Conservation (phyloP, 2,113 vertebrate species). For the Cynoglossus semilaevis region DNA sequence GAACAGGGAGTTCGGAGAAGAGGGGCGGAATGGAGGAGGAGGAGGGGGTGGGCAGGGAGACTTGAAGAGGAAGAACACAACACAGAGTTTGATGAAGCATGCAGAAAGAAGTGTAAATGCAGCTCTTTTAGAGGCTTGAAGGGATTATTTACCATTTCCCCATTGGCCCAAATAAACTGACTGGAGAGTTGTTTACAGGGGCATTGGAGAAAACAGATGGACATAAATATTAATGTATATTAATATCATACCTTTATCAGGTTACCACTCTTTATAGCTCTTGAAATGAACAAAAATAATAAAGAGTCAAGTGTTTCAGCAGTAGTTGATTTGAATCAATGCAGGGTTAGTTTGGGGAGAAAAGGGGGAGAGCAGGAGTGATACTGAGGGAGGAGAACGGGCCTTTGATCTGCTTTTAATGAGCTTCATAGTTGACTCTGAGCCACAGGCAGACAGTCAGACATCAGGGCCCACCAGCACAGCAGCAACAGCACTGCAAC, state of each 20-base stretch:
- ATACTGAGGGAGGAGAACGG: constrained; percentile 11
- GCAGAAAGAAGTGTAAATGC: constrained; percentile 68
- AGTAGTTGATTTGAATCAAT: constrained; percentile 55
- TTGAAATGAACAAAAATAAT: too few relatives aligned
- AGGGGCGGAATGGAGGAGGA: constrained; percentile 37
- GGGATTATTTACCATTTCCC: constrained; percentile 54
- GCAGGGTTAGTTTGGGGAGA: constrained; percentile 47
- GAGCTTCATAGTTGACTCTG: constrained; percentile 43
- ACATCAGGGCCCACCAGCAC: constrained; percentile 38
- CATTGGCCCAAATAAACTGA: constrained; percentile 35
- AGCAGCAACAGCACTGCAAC: constrained; percentile 30
- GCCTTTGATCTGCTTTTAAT: constrained; percentile 67
- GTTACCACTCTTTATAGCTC: too few relatives aligned
- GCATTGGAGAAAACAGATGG: too few relatives aligned
- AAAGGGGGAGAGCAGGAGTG: constrained; percentile 4
- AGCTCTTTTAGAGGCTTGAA: constrained; percentile 62
- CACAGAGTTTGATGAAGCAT: constrained; percentile 55
- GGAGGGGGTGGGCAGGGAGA: constrained; percentile 38
- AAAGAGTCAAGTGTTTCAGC: too few relatives aligned
- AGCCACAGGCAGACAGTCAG: constrained; percentile 35
- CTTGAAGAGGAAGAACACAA: constrained; percentile 38
- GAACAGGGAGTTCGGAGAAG: constrained; percentile 19
- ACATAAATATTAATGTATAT: too few relatives aligned
- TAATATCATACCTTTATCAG: too few relatives aligned
- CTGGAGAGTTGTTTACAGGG: constrained; percentile 50